These are phyloP conservation scores for Pongo pygmaeus DNA, from an alignment of 2,113 vertebrate genomes.

Conservation along the genomic window DNA sequence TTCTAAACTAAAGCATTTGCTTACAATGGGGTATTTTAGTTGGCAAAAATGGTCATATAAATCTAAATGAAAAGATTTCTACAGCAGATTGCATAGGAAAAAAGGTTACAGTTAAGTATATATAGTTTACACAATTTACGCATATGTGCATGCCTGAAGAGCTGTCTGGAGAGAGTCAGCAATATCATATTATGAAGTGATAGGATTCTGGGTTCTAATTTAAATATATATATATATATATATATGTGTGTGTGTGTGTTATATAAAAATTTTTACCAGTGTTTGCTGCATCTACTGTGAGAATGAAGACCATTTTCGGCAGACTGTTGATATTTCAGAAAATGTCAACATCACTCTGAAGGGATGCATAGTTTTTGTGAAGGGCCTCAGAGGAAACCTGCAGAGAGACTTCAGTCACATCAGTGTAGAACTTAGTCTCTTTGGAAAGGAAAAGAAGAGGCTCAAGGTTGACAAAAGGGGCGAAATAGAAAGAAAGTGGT, in stretches of 20 bases:
- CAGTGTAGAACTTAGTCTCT: too few species aligned
- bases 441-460: too few species aligned
- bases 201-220: not conserved
- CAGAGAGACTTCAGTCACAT: too few species aligned
- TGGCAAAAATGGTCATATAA: not conserved
- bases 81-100: not conserved
- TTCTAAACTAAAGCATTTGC: not conserved
- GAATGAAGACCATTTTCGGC: too few species aligned
- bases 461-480: too few species aligned
- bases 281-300: too few species aligned
- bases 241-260: not conserved
- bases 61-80: not conserved
- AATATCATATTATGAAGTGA: not conserved
- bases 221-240: not conserved
- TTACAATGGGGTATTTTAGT: not conserved
- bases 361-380: too few species aligned
- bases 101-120: not conserved
- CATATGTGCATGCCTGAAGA: not conserved
- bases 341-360: too few species aligned
- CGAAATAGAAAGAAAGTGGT: too few species aligned
- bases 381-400: too few species aligned
- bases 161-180: not conserved
- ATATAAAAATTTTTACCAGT: not conserved
- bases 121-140: not conserved
- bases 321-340: too few species aligned